Evolutionary conservation across 2,888 invertebrate genomes (phyloP), one percentile per base, ranked within the genome.

Genomic region (Atethmia centrago): DNA sequence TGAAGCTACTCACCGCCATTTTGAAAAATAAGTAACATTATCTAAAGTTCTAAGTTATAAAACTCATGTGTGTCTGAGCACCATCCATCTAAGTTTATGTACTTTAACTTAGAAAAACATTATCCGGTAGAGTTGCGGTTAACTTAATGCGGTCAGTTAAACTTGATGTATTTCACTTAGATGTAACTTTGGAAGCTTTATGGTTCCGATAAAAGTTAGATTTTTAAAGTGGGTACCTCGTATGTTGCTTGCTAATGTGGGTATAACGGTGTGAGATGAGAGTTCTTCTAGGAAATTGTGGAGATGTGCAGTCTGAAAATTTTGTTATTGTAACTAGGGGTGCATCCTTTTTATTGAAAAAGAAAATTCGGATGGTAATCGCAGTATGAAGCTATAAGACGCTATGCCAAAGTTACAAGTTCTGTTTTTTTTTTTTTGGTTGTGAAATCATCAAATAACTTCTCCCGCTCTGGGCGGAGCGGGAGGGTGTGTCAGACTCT

Each of bases 41-140:
- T 71, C 63, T 62, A 47, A 85, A 87, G 59, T 84, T 75, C 70
- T n/a, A 83, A 86, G 77, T 87, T 87, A 73, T 81, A 79, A 87
- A 91, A 90, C 90, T 92, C 88, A 84, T 87, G 86, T 87, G 86
- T 88, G 90, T 90, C 89, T 92, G 86, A 94, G 90, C 86, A 85
- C 90, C 84, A 92, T 93, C 93, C 92, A 91, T 94, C 92, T 92
- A 93, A 94, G 90, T 94, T 74, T 94, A 89, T 88, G 91, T 89
- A 88, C 89, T 90, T 90, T 91, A 92, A 90, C 87, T 91, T 90
- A 88, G 88, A 87, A 84, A 87, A 88, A 91, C 88, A 90, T 90
- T 90, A 90, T 82, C 87, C 82, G 82, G 73, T 83, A 87, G 75
- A 90, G 88, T 89, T 90, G 85, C 83, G 88, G 88, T 90, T 90